Conservation (phyloP, 2,113 vertebrate genomes). For the Sterna hirundo region DNA sequence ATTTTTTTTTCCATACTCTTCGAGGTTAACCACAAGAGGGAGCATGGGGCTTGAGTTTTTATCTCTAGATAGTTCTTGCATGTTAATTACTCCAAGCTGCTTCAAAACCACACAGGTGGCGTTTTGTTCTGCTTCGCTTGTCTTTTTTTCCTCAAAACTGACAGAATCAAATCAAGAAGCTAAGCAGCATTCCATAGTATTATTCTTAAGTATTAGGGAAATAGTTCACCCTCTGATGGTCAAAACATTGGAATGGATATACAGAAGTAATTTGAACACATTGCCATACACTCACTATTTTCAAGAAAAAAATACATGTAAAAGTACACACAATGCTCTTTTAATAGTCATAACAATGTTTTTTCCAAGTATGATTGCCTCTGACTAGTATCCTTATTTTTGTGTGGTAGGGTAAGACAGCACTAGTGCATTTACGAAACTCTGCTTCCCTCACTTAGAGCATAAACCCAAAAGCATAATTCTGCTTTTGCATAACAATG, state of each 20-base stretch:
- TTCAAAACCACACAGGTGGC: not conserved
- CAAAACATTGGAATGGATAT: not conserved
- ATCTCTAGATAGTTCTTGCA: not conserved
- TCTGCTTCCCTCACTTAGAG: not conserved
- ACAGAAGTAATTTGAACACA: not conserved
- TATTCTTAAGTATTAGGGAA: not conserved
- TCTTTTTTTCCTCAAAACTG: not conserved
- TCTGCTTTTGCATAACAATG: not conserved
- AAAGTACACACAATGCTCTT: not conserved
- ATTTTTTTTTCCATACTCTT: not conserved
- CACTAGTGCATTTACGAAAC: not conserved
- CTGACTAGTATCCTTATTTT: not conserved
- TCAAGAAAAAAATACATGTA: not conserved
- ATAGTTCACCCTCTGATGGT: not conserved
- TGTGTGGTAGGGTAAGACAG: not conserved
- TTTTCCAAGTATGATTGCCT: not conserved
- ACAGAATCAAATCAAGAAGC: not conserved
- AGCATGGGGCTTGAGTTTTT: conserved; percentile 23
- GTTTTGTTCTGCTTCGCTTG: not conserved
- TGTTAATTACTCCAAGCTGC: not conserved
- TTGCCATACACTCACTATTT: not conserved
- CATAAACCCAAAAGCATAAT: not conserved
- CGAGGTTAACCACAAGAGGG: conserved; percentile 53
- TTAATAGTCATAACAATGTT: not conserved
- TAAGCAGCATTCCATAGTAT: not conserved